Evolutionary conservation across 1,140 invertebrate genomes (phyloP).

Genomic region (Eciton burchellii): DNA sequence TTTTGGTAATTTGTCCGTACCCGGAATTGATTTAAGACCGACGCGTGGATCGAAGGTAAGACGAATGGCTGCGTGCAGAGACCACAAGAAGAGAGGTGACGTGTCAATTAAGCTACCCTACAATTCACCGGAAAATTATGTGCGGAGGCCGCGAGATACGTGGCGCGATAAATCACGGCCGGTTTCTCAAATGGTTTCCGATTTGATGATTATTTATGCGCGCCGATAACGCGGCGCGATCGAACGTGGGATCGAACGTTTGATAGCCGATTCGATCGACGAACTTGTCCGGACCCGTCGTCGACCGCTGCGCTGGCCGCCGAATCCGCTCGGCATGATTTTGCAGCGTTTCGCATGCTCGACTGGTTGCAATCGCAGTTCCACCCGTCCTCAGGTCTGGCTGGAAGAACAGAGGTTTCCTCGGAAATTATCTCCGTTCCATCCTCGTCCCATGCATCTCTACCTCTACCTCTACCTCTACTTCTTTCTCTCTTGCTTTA

Average conservation of each 20-base stretch:
- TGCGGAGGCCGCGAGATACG: constrained; percentile 22
- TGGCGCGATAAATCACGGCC: constrained; percentile 64
- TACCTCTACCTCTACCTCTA: background rate
- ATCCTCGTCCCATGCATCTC: background rate
- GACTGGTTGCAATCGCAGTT: background rate
- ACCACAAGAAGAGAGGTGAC: constrained; percentile 67
- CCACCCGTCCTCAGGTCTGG: background rate
- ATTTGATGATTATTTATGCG: constrained; percentile 68
- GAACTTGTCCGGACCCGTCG: background rate
- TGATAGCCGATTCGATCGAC: constrained; percentile 16
- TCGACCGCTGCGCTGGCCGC: background rate
- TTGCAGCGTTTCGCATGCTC: background rate
- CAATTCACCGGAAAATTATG: constrained; percentile 69
- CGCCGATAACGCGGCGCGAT: constrained; percentile 52
- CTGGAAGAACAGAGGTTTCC: background rate
- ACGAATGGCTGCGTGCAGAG: constrained; percentile 65
- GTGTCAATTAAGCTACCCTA: constrained; percentile 75
- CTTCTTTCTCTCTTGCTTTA: no score
- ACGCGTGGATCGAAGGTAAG: constrained; percentile 73
- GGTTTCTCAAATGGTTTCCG: constrained; percentile 45
- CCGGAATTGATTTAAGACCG: constrained; percentile 73
- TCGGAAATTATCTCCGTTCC: background rate
- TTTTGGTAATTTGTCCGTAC: constrained; percentile 74
- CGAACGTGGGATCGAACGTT: constrained; percentile 9
- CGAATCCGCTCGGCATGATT: background rate